phyloP scores from a whole-genome alignment of 92 coral and sea anemone genomes.

The Palythoa caribaeorum region DNA sequence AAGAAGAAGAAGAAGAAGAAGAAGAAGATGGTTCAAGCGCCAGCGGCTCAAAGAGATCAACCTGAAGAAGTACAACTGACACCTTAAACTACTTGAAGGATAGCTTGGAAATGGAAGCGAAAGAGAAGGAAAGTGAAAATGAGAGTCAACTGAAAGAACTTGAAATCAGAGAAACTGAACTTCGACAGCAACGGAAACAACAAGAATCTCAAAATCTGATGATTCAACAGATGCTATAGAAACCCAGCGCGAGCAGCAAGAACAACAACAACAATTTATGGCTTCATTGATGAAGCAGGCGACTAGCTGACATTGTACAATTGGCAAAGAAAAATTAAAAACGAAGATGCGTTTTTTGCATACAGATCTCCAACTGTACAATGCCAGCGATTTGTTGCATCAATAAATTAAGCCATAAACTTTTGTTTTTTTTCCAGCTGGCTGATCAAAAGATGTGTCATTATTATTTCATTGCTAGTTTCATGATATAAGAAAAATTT shows the following conservation, averaged over 20 bases:
- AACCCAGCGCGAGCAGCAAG: constrained; percentile 17
- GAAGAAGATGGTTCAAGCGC: not conserved
- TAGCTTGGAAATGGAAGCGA: constrained; percentile 9
- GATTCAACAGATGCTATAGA: constrained; percentile 14
- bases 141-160: constrained; percentile 26
- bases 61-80: constrained; percentile 10
- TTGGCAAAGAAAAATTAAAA: not conserved
- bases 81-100: not conserved
- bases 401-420: not conserved
- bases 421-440: not conserved
- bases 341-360: constrained; percentile 5
- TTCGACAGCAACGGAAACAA: constrained; percentile 22
- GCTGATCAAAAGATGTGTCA: not conserved
- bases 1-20: too few relatives aligned
- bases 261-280: constrained; percentile 12
- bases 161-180: constrained; percentile 14
- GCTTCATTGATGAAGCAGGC: constrained; percentile 2
- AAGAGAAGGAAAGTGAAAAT: constrained; percentile 17
- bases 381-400: not conserved
- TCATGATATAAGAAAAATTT: not conserved
- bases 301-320: constrained; percentile 3
- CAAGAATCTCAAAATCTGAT: constrained; percentile 24
- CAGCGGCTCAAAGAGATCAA: constrained; percentile 24
- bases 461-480: constrained; percentile 1
- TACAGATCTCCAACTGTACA: not conserved